phyloP scores from a whole-genome alignment of 2,888 invertebrate genomes.

The Scaptomyza parva region DNA sequence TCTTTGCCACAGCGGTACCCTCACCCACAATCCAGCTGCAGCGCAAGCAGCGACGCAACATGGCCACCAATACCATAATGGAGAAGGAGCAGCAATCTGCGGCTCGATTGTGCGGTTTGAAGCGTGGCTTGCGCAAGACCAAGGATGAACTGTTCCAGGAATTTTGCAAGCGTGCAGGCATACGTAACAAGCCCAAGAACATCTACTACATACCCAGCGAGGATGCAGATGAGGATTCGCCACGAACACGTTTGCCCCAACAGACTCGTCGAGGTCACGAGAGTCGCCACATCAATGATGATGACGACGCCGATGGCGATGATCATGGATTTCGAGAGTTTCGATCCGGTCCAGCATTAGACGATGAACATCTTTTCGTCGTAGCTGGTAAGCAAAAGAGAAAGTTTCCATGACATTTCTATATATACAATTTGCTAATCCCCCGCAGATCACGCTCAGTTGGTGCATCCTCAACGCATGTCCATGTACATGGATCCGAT shows the following conservation, averaged over 20 bases:
- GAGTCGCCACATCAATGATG: conserved; percentile 10
- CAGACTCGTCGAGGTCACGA: conserved; percentile 1
- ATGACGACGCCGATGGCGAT: conserved; percentile 64
- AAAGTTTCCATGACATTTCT: too few species aligned
- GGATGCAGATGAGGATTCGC: conserved; percentile 38
- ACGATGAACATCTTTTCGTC: conserved; percentile 79
- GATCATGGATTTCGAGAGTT: conserved; percentile 70
- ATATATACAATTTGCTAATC: too few species aligned
- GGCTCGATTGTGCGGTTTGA: conserved; percentile 79
- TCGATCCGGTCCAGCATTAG: conserved; percentile 35
- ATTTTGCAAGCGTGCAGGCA: conserved; percentile 83
- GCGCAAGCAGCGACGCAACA: conserved; percentile 70
- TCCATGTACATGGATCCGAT: conserved; percentile 79
- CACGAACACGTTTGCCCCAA: conserved; percentile 2
- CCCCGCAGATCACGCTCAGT: conserved; percentile 55
- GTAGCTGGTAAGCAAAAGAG: conserved; percentile 77
- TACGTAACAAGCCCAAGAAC: conserved; percentile 83
- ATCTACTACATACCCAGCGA: conserved; percentile 83
- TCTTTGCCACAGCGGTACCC: conserved; percentile 60
- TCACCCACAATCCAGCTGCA: conserved; percentile 26
- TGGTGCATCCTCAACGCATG: conserved; percentile 70
- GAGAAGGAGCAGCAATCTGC: conserved; percentile 54
- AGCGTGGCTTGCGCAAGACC: conserved; percentile 82
- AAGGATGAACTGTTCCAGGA: conserved; percentile 84
- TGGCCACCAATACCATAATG: conserved; percentile 77